Evolutionary conservation across 2,888 invertebrate species (phyloP).

Genomic region (Rotaria sp.): DNA sequence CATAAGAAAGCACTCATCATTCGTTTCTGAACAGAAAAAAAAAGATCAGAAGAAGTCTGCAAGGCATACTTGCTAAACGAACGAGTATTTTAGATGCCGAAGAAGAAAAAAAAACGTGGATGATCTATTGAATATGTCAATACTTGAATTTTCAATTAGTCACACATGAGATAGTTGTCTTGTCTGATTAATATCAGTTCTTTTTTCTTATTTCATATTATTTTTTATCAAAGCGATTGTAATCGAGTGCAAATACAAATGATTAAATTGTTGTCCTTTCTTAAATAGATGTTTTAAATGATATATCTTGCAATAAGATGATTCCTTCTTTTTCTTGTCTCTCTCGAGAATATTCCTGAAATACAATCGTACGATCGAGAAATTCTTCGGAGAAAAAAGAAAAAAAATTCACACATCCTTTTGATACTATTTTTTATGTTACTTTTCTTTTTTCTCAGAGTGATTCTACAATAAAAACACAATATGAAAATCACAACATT

Average conservation of each 20-base stretch:
- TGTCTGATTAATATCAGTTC: background rate
- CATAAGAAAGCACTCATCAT: background rate
- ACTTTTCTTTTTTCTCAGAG: no score
- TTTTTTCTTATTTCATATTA: background rate
- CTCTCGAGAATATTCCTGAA: no score
- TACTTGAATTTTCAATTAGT: background rate
- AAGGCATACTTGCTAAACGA: background rate
- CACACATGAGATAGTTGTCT: background rate
- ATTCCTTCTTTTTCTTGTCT: no score
- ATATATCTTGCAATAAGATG: no score
- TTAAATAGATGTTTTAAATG: no score
- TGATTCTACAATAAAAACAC: background rate
- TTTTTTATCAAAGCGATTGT: no score
- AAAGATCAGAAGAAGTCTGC: background rate
- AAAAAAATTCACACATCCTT: background rate
- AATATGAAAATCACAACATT: background rate
- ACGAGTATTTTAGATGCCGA: background rate
- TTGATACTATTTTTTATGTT: background rate
- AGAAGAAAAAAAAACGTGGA: background rate
- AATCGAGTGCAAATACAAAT: no score
- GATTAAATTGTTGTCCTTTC: no score
- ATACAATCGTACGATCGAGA: no score
- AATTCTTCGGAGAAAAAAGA: background rate
- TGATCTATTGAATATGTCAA: constrained; percentile 10
- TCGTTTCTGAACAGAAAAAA: background rate